Evolutionary conservation across 2,113 vertebrate genomes (phyloP).

Genomic region (Megatriorchis doriae): DNA sequence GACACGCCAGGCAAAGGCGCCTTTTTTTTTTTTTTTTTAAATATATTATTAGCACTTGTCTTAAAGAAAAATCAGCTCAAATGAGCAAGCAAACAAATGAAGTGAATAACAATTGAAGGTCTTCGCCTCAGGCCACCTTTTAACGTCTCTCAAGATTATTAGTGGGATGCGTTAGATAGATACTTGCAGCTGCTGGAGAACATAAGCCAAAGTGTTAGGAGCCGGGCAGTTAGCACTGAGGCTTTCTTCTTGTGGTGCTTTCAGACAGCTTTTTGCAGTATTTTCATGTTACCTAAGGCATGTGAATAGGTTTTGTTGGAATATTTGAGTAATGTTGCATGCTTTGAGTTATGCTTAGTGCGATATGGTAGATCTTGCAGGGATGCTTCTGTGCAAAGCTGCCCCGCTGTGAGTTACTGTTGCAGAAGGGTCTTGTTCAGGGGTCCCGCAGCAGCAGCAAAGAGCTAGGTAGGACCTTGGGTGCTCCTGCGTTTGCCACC

Average conservation of each 20-base stretch:
- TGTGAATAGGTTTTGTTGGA: background rate
- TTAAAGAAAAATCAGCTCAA: slow-evolving; percentile 43
- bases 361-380: accelerated
- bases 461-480: background rate
- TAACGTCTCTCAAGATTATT: background rate
- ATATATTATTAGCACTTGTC: slow-evolving; percentile 2
- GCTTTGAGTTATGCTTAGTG: background rate
- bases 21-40: background rate
- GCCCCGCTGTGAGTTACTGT: accelerated
- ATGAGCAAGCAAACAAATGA: slow-evolving; percentile 23
- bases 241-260: background rate
- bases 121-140: background rate
- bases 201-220: background rate
- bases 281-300: background rate
- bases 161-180: background rate
- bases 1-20: background rate
- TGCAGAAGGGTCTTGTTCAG: accelerated
- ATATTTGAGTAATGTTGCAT: background rate
- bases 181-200: background rate
- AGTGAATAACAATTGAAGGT: background rate
- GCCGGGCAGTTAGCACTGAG: background rate
- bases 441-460: background rate
- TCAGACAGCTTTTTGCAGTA: background rate
- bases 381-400: background rate
- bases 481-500: background rate